These are phyloP conservation scores for Sinocyclocheilus anophthalmus DNA, from an alignment of 2,113 vertebrate species.

Conservation along the genomic window DNA sequence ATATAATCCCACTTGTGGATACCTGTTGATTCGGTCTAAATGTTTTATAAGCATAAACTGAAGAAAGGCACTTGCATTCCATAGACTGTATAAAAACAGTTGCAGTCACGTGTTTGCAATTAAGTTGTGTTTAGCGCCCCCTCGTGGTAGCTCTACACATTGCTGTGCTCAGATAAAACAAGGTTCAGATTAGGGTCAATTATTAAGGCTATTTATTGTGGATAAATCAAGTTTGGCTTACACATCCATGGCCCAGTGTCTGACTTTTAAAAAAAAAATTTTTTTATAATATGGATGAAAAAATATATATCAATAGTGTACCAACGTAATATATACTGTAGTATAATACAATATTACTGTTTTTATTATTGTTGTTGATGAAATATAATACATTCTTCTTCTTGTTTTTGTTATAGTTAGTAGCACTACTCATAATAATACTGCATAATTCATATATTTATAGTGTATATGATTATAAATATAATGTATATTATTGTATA, in stretches of 20 bases:
- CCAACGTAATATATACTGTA: not conserved
- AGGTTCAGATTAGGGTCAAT: not conserved
- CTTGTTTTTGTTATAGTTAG: too few relatives aligned
- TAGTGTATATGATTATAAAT: too few relatives aligned
- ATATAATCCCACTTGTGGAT: not conserved
- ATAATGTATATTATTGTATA: not conserved
- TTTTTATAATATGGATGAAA: not conserved
- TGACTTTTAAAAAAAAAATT: too few relatives aligned
- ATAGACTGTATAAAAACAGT: too few relatives aligned
- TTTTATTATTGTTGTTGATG: too few relatives aligned
- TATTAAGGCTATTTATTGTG: not conserved
- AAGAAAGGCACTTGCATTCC: not conserved
- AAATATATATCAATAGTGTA: not conserved
- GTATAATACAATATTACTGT: too few relatives aligned
- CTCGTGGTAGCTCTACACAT: not conserved
- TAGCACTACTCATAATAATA: too few relatives aligned
- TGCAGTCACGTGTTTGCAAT: not conserved
- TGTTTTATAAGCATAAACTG: conserved; percentile 2
- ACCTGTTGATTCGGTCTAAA: not conserved
- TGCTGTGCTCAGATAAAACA: not conserved
- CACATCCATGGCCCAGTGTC: too few relatives aligned
- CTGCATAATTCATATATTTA: too few relatives aligned
- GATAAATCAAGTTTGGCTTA: not conserved
- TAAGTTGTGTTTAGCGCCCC: not conserved
- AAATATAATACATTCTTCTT: too few relatives aligned